Evolutionary conservation across 2,113 vertebrate genomes (phyloP).

Genomic region (Morphnarchus princeps): DNA sequence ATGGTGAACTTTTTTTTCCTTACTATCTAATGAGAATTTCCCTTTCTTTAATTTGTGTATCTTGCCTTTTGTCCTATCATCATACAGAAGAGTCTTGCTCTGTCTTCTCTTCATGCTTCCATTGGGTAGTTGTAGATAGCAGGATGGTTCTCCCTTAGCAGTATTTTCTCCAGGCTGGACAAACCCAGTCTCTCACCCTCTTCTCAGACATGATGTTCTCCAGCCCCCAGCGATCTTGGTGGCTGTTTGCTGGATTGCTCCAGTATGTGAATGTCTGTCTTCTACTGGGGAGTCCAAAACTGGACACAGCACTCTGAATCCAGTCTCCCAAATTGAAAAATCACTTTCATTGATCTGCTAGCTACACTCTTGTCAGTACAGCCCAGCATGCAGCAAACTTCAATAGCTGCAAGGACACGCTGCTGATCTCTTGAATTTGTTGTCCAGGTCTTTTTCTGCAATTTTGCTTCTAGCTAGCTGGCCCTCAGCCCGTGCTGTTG

Average conservation of each 20-base stretch:
- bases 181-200: neutral
- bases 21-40: neutral
- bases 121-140: neutral
- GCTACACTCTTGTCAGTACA: neutral
- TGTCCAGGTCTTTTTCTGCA: neutral
- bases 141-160: neutral
- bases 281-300: neutral
- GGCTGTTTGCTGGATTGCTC: neutral
- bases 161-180: neutral
- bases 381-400: neutral
- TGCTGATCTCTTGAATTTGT: neutral
- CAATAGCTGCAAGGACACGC: neutral
- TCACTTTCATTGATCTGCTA: neutral
- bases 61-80: neutral
- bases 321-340: neutral
- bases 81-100: neutral
- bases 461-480: neutral
- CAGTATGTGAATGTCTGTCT: neutral
- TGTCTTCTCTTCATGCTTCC: neutral
- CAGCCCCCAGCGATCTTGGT: neutral
- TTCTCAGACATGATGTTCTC: neutral
- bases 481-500: neutral
- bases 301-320: neutral
- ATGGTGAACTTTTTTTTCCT: neutral
- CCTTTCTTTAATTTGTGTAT: neutral